Evolutionary conservation across 2,888 invertebrate genomes (phyloP).

Genomic region (Melanostoma scalare): DNA sequence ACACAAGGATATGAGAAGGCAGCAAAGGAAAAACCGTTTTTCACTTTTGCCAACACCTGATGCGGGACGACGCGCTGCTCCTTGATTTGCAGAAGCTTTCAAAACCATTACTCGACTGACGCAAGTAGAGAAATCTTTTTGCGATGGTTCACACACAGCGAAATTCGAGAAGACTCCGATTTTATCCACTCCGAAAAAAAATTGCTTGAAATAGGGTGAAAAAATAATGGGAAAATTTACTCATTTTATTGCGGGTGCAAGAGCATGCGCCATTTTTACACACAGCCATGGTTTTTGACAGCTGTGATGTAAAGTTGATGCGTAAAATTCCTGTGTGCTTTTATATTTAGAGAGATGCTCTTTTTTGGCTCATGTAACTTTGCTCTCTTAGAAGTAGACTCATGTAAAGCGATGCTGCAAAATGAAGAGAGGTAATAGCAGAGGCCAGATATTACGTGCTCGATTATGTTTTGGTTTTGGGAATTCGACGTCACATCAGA

Average conservation of each 20-base stretch:
- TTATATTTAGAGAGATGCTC: background rate
- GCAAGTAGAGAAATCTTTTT: conserved; percentile 55
- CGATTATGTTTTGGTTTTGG: conserved; percentile 48
- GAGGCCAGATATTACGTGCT: background rate
- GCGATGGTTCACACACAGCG: conserved; percentile 33
- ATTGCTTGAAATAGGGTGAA: background rate
- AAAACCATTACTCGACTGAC: conserved; percentile 72
- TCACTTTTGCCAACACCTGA: conserved; percentile 64
- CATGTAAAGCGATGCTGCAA: conserved; percentile 13
- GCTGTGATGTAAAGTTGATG: conserved; percentile 62
- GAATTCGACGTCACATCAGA: conserved; percentile 51
- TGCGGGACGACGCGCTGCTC: conserved; percentile 71
- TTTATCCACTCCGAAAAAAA: background rate
- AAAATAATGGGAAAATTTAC: conserved; percentile 61
- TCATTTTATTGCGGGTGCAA: background rate
- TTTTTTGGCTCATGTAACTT: conserved; percentile 24
- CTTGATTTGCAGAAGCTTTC: conserved; percentile 67
- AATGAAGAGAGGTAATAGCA: too few species aligned
- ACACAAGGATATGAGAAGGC: conserved; percentile 61
- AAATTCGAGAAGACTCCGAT: conserved; percentile 22
- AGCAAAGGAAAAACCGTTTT: conserved; percentile 65
- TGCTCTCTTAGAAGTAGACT: conserved; percentile 46
- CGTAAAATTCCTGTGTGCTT: conserved; percentile 17
- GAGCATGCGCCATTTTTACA: conserved; percentile 63
- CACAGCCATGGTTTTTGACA: conserved; percentile 48